These are phyloP conservation scores for Tetragnatha montana DNA, from an alignment of 2,888 invertebrate genomes.

Conservation along the genomic window DNA sequence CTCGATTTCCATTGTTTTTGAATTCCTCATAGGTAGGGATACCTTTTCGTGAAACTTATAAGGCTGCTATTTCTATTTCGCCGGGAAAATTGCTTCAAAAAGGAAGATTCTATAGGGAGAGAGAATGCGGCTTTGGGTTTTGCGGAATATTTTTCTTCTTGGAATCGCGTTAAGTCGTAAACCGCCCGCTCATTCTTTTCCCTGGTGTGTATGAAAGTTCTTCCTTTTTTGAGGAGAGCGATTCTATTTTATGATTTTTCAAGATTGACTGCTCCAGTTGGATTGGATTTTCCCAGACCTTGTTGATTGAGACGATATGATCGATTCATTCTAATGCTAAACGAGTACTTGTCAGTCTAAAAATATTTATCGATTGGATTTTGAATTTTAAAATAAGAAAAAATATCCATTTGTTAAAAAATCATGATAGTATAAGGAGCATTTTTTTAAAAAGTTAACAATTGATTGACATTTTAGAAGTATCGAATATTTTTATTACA, in stretches of 20 bases:
- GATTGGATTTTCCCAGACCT: neutral
- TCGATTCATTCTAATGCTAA: too few species aligned
- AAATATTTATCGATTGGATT: too few species aligned
- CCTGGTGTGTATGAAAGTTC: neutral
- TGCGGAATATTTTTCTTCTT: neutral
- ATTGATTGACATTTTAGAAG: too few species aligned
- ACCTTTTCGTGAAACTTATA: slow-evolving; percentile 36
- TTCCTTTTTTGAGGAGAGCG: neutral
- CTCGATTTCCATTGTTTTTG: slow-evolving; percentile 63
- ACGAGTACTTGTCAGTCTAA: too few species aligned
- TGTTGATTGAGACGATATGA: neutral
- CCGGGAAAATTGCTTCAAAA: slow-evolving; percentile 43
- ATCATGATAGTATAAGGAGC: too few species aligned
- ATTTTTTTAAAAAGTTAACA: too few species aligned
- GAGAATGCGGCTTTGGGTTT: neutral
- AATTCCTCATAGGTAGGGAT: slow-evolving; percentile 61
- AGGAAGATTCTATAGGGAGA: neutral
- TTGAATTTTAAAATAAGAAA: too few species aligned
- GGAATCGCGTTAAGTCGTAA: slow-evolving; percentile 11
- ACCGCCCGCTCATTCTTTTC: slow-evolving; percentile 5
- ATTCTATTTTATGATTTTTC: neutral
- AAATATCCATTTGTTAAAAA: too few species aligned
- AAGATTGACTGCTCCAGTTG: neutral
- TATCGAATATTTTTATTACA: too few species aligned
- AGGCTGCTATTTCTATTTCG: slow-evolving; percentile 30